Evolutionary conservation across 2,113 vertebrate genomes (phyloP), one percentile per base, ranked within the genome.

Genomic region (Oryzias javanicus): DNA sequence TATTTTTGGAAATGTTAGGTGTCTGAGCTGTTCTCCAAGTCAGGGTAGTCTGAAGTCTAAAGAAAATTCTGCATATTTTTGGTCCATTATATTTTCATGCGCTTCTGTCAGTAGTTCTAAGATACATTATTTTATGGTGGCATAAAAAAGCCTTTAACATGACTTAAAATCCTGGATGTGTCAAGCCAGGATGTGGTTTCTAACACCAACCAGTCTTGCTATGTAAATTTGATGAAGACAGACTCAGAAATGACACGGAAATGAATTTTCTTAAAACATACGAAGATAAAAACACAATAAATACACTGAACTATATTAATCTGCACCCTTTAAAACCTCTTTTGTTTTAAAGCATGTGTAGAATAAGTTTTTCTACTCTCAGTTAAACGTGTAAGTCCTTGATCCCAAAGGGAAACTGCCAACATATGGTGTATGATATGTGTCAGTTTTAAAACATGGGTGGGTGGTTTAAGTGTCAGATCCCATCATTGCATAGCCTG

Each of bases 391-490:
- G 71, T 79, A 83, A 70, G 42, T 76, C 60, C 60, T 69, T 54
- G 8, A n/a, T 20, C 79, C 22, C 56, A 42, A 72, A 70, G 60
- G 25, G 54, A 67, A 44, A 48, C 44, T 64, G 54, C 51, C 24
- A 52, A 52, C 14, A 12, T 70, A 47, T 60, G 6, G 49, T 1
- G 35, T 12, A 35, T 35, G 6, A 3, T 56, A 46, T 56, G 48
- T 64, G 56, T 64, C 20, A 55, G 64, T 45, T 55, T 68, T 59
- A 54, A 82, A 71, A 73, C 56, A 49, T 64, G 51, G 29, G 79
- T 82, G 76, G 76, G 74, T 61, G 82, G 82, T 68, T 82, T 76
- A 81, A 78, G 78, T 78, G 80, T 82, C 82, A 85, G 53, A 80
- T 79, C 55, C 65, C 58, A 73, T 82, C 76, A 84, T 81, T 85